Percentiles rank a stretch among this genome's conserved stretches.
Conservation (phyloP, 2,113 vertebrate species). For the Electrona antarctica region DNA sequence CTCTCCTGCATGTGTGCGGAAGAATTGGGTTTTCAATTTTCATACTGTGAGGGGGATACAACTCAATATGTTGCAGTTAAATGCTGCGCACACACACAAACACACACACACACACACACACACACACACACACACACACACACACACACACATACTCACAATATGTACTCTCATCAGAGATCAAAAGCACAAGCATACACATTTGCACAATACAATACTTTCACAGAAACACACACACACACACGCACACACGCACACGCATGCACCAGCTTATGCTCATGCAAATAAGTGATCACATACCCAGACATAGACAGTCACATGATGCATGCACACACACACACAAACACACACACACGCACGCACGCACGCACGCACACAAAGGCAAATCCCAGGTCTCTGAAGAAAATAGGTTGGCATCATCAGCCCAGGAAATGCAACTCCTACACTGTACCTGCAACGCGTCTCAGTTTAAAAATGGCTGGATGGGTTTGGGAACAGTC, state of each 20-base stretch:
- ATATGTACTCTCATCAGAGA: too few species aligned
- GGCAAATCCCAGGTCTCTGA: constrained; percentile 39
- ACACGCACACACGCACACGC: neutral
- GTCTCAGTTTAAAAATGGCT: constrained; percentile 53
- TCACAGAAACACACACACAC: constrained; percentile 8
- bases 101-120: constrained; percentile 12
- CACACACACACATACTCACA: constrained; percentile 29
- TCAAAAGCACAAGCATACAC: neutral
- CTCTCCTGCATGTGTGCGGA: constrained; percentile 1
- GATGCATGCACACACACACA: constrained; percentile 9
- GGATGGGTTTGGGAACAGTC: constrained; percentile 30
- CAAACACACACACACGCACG: neutral
- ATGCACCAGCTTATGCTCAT: too few species aligned
- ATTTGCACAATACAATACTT: neutral
- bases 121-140: constrained; percentile 30
- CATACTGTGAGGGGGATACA: constrained; percentile 15
- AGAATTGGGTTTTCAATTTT: constrained; percentile 20
- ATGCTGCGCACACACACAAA: neutral
- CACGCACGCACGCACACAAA: constrained; percentile 29
- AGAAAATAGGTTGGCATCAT: constrained; percentile 62
- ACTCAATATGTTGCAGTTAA: constrained; percentile 30
- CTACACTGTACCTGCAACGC: constrained; percentile 51
- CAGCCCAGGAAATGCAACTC: constrained; percentile 50
- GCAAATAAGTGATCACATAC: too few species aligned
- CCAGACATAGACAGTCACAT: too few species aligned